Base-by-base conservation (phyloP, 2,888 invertebrate genomes). In the Agrochola litura region DNA sequence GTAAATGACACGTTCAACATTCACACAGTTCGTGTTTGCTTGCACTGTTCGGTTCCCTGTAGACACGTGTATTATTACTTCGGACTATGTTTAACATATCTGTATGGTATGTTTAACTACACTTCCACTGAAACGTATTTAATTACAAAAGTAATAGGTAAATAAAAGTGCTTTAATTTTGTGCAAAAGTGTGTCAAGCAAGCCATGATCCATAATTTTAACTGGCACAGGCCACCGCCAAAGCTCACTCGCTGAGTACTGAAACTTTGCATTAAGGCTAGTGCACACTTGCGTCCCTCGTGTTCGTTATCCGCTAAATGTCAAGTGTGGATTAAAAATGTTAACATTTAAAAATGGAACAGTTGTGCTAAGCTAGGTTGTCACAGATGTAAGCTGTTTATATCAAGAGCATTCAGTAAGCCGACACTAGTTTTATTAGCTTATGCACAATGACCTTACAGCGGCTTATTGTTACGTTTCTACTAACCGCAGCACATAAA, bases 371-470 rank as follows among this genome's bases (percentile, higher is more conserved):
- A 49, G 65, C 60, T 67, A 49, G 60, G 43, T 64, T 30, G 46
- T 54, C 22, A 65, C 67, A 82, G 43, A 84, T 64, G 73, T 77
- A 69, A 79, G 65, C 78, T 82, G 76, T 85, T 76, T 67, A 60
- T 71, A 76, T 72, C 69, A 76, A 78, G 76, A 82, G 77, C 74
- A 67, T 72, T 79, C 63, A 19, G 85, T 86, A 86, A 86, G 65
- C 79, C 68, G 77, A 81, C 73, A 66, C 76, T 68, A 77, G 81
- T 83, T 85, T 83, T 88, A 81, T 83, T 76, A 81, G 70, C 74
- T 79, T 85, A 82, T 82, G 65, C 76, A 68, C 64, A 66, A 37
- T 84, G 82, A 81, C 83, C 83, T 89, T 87, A 83, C 77, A 73
- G 63, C 60, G 82, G 78, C 54, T 86, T 86, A 79, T 77, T 80